Evolutionary conservation across 2,888 invertebrate genomes (phyloP).

Genomic region (Synergus itoensis): DNA sequence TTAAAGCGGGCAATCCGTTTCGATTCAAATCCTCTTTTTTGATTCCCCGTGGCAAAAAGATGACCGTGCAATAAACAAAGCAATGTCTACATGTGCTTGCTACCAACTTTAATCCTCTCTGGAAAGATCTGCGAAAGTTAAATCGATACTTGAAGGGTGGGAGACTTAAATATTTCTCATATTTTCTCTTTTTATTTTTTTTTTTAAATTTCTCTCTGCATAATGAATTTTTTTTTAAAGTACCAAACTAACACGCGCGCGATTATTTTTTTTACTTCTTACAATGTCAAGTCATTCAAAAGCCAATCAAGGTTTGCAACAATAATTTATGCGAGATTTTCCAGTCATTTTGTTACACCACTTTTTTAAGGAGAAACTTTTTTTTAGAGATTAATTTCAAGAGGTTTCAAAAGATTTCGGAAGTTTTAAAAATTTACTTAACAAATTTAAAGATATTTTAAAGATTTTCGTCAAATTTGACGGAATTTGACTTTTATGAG

Average conservation of each 20-base stretch:
- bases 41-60: not conserved
- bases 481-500: not conserved
- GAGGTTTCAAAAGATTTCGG: no score
- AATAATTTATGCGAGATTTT: no score
- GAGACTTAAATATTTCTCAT: not conserved
- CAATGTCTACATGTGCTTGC: slow-evolving; percentile 14
- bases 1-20: slow-evolving; percentile 32
- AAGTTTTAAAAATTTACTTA: no score
- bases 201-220: not conserved
- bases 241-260: no score
- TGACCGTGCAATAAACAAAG: slow-evolving; percentile 29
- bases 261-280: no score
- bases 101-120: slow-evolving; percentile 9
- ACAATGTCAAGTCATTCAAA: no score
- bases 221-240: not conserved
- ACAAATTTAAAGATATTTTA: not conserved
- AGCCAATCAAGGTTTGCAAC: no score
- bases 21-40: slow-evolving; percentile 24
- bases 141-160: slow-evolving; percentile 15
- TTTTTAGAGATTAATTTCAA: no score
- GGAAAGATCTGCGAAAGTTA: not conserved
- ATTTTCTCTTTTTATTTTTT: not conserved
- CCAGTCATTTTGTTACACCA: no score
- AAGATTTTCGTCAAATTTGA: not conserved
- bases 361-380: no score